Percentiles rank a stretch among this genome's conserved stretches.
Evolutionary conservation across 2,888 invertebrate genomes (phyloP).

Genomic region (Acanthosepion lycidas): DNA sequence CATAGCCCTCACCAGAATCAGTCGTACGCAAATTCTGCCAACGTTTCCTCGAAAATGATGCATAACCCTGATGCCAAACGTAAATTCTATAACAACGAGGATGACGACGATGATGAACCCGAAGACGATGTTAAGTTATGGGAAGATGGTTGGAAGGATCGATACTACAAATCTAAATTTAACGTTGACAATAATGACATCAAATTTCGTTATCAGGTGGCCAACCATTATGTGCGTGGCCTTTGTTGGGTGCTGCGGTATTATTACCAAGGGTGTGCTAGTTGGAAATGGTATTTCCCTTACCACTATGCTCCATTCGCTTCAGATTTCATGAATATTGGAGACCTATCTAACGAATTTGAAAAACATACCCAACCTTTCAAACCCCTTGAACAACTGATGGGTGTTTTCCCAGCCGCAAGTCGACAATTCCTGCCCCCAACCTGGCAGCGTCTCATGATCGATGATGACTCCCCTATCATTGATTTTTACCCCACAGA

Average conservation of each 20-base stretch:
- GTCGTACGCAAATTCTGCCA: not conserved
- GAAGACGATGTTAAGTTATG: conserved; percentile 87
- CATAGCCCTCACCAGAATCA: conserved; percentile 53
- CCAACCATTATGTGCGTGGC: conserved; percentile 94
- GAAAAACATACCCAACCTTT: conserved; percentile 92
- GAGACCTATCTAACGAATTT: conserved; percentile 87
- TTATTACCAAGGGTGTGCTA: conserved; percentile 98
- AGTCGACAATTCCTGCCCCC: conserved; percentile 93
- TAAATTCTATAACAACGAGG: conserved; percentile 75
- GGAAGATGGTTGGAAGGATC: conserved; percentile 98
- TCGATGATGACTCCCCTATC: conserved; percentile 91
- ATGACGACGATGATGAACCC: conserved; percentile 83
- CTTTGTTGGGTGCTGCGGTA: conserved; percentile 98
- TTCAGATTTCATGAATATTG: conserved; percentile 95
- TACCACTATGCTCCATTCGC: conserved; percentile 99
- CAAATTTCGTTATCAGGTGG: conserved; percentile 90
- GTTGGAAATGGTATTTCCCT: conserved; percentile 99
- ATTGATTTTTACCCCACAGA: conserved; percentile 99
- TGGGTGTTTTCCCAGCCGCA: conserved; percentile 99
- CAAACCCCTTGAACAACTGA: conserved; percentile 96
- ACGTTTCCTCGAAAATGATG: not conserved
- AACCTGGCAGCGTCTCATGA: conserved; percentile 95
- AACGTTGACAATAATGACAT: conserved; percentile 74
- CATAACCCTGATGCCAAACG: not conserved
- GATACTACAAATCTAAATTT: conserved; percentile 88